Base-by-base conservation (phyloP, 2,888 invertebrate species). In the Neoscelio sp. region DNA sequence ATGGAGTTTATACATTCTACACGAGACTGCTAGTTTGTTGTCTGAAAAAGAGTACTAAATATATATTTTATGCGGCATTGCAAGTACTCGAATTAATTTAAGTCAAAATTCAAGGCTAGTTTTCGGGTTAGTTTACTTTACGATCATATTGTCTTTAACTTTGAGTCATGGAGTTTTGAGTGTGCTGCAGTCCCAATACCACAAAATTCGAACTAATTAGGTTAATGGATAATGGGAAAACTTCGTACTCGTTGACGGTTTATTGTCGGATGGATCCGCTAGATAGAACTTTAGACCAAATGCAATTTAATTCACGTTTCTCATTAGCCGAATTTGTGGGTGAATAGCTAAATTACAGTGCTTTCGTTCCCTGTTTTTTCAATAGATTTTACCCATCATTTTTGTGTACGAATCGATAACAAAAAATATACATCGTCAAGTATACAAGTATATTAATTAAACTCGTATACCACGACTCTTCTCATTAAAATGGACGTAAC, bases 141-240 rank as follows among this genome's bases (percentile, higher is more conserved):
- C 17, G 35, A 70, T 5, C 33, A 52, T 77, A 70, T 77, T 70
- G 12, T 68, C 78, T 74, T 82, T 80, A 82, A 82, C 73, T 83
- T 78, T 68, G 80, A 80, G 77, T 75, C 64, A 28, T 56, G 35
- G 67, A 80, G 48, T 74, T 70, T 65, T 56, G 56, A 68, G 52
- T 71, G 68, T 44, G 73, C 74, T 82, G 73, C 83, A 83, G 83
- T 83, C 78, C 80, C 85, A 80, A 86, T 88, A 85, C 83, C 82
- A 81, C 85, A 83, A 85, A 86, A 87, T 88, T 86, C 83, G 68
- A 85, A 83, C 86, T 89, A 88, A 89, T 89, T 88, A 87, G 87
- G 87, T 87, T 88, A 89, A 88, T 87, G 87, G 87, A 86, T 88
- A 87, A 88, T 87, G 86, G 84, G 85, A 83, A 86, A 89, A 88